Percentiles rank a stretch among this genome's conserved stretches.
phyloP scores from a whole-genome alignment of 2,797 vertebrate genomes.

The Centropyge bicolor region DNA sequence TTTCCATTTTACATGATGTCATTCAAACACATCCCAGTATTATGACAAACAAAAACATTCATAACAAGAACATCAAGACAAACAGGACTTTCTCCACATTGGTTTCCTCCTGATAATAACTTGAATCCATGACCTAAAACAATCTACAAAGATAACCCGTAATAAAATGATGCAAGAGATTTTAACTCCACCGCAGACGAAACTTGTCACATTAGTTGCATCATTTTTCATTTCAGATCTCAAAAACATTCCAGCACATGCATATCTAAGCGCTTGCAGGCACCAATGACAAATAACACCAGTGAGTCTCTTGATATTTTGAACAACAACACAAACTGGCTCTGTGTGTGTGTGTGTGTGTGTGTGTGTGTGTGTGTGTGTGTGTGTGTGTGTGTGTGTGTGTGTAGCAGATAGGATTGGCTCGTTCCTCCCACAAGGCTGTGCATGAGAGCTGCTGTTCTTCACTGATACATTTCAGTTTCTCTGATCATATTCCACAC shows the following conservation, averaged over 20 bases:
- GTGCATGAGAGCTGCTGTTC: constrained; percentile 55
- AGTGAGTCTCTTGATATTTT: constrained; percentile 30
- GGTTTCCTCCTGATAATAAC: neutral
- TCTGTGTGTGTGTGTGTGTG: neutral
- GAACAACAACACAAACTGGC: constrained; percentile 6
- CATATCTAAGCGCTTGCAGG: constrained; percentile 3
- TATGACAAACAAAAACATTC: neutral
- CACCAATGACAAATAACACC: constrained; percentile 28
- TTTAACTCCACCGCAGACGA: constrained; percentile 10
- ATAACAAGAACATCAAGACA: neutral
- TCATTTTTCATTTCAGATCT: constrained; percentile 35
- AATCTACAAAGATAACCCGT: neutral
- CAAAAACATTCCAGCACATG: neutral
- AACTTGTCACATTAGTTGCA: constrained; percentile 24
- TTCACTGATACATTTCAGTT: constrained; percentile 60
- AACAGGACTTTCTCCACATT: neutral
- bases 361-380: neutral
- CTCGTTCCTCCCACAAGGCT: constrained; percentile 30
- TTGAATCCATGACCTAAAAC: neutral
- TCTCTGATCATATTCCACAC: constrained; percentile 54
- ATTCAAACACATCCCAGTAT: neutral
- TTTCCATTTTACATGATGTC: neutral
- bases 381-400: constrained; percentile 6
- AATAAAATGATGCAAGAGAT: constrained; percentile 31
- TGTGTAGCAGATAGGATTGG: constrained; percentile 54